These are phyloP conservation scores for Lasaia peninsularis DNA, from an alignment of 1,140 invertebrate species.

Conservation along the genomic window DNA sequence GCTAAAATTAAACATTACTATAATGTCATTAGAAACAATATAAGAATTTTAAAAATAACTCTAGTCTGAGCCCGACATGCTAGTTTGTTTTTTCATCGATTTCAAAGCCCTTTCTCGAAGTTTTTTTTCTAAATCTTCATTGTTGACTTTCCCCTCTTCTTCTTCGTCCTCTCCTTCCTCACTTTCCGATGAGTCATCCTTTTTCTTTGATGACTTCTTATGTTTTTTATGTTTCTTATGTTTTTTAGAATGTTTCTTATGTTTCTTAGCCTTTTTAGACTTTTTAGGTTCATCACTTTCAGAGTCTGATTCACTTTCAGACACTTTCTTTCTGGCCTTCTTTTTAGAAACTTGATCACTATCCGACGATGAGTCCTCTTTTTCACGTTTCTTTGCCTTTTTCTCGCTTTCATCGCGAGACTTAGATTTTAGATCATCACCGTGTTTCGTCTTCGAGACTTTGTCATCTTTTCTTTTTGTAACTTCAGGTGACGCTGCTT, in stretches of 20 bases:
- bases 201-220: constrained; percentile 80
- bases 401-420: constrained; percentile 58
- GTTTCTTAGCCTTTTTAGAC: constrained; percentile 76
- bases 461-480: constrained; percentile 55
- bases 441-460: constrained; percentile 43
- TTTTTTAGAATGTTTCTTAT: constrained; percentile 84
- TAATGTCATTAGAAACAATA: constrained; percentile 20
- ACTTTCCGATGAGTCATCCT: constrained; percentile 82
- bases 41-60: constrained; percentile 1
- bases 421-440: constrained; percentile 54
- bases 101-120: constrained; percentile 90
- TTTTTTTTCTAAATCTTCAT: constrained; percentile 91
- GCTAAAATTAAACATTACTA: constrained; percentile 33
- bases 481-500: constrained; percentile 47
- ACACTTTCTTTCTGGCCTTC: constrained; percentile 70
- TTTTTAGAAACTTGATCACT: constrained; percentile 79
- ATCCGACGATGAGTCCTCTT: constrained; percentile 81
- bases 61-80: constrained; percentile 70
- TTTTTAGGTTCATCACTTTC: constrained; percentile 75
- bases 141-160: constrained; percentile 82
- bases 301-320: constrained; percentile 71
- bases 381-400: constrained; percentile 77
- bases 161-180: constrained; percentile 82
- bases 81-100: constrained; percentile 79
- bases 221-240: constrained; percentile 83